These are phyloP conservation scores for Pipistrellus pygmaeus DNA, from an alignment of 2,797 vertebrate species.

Conservation along the genomic window DNA sequence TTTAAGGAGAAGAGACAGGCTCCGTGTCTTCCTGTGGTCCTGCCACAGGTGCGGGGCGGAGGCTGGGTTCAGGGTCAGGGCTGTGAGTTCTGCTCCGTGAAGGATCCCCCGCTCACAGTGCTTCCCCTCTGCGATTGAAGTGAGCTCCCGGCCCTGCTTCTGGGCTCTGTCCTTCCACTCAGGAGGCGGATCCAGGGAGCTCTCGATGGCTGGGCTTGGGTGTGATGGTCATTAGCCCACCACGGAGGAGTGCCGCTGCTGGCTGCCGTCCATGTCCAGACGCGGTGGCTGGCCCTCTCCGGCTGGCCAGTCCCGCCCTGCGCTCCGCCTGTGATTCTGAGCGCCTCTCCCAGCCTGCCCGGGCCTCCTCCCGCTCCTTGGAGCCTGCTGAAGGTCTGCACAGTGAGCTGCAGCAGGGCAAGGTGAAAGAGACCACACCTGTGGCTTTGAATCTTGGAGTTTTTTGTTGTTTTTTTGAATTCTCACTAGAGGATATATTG, in stretches of 20 bases:
- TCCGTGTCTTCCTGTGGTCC: neutral
- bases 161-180: neutral
- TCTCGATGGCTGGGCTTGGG: accelerated
- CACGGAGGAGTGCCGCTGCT: too few species aligned
- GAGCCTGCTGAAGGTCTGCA: neutral
- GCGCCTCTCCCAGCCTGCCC: neutral
- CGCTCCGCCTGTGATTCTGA: neutral
- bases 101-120: neutral
- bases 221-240: neutral
- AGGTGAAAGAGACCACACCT: neutral
- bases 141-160: neutral
- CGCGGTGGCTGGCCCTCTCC: neutral
- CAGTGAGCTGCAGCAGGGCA: neutral
- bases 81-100: neutral
- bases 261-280: neutral
- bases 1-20: neutral
- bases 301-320: neutral
- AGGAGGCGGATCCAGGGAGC: neutral
- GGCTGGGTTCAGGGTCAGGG: neutral
- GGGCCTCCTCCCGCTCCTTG: neutral
- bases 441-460: neutral
- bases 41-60: neutral
- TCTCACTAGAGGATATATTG: neutral
- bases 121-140: neutral
- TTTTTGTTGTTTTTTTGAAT: neutral